phyloP scores from a whole-genome alignment of 2,797 vertebrate species.

The Amblyopsis hoosieri region DNA sequence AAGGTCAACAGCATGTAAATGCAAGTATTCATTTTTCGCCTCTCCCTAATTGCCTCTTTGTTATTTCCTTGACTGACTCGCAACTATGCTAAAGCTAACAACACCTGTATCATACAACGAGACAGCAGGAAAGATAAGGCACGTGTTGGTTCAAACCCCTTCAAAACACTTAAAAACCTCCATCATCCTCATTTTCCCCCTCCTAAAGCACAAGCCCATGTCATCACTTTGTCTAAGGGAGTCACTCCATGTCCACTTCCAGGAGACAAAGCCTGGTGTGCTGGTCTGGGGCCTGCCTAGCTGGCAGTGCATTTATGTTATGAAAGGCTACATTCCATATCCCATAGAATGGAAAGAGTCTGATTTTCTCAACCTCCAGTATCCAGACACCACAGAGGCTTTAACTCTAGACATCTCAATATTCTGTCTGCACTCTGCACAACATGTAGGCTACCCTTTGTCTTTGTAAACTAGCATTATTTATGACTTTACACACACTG shows the following conservation, averaged over 20 bases:
- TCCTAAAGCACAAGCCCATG: neutral
- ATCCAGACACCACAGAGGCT: conserved; percentile 25
- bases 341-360: conserved; percentile 70
- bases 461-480: conserved; percentile 12
- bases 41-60: conserved; percentile 37
- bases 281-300: conserved; percentile 28
- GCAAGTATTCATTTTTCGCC: conserved; percentile 41
- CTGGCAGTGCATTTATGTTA: conserved; percentile 38
- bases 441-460: conserved; percentile 28
- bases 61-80: conserved; percentile 39
- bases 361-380: conserved; percentile 27
- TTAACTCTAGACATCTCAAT: conserved; percentile 65
- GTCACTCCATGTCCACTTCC: conserved; percentile 56
- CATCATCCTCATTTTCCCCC: conserved; percentile 20
- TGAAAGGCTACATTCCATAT: conserved; percentile 26
- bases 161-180: neutral
- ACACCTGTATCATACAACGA: conserved; percentile 24
- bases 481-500: too few species aligned
- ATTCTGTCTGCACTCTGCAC: conserved; percentile 11
- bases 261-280: conserved; percentile 42
- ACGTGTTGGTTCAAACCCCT: conserved; percentile 3
- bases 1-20: conserved; percentile 40
- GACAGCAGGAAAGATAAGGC: neutral
- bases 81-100: conserved; percentile 19
- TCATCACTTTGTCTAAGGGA: conserved; percentile 34